Conservation (phyloP, 2,113 vertebrate genomes). For the Lipophrys pholis region DNA sequence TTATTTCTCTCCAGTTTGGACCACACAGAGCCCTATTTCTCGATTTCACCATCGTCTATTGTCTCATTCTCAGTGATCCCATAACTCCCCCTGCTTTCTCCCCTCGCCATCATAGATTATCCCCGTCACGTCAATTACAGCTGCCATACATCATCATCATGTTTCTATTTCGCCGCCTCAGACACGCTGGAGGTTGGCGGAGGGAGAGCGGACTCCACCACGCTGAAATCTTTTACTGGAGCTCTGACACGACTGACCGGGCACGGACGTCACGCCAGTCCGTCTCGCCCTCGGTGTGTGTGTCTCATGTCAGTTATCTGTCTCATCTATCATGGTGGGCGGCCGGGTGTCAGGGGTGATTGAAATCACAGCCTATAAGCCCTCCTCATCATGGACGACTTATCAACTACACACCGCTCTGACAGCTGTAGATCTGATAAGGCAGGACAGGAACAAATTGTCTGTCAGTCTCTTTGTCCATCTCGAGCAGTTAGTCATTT, state of each 20-base stretch:
- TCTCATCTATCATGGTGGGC: constrained; percentile 45
- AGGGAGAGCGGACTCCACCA: constrained; percentile 22
- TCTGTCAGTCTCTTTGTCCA: constrained; percentile 48
- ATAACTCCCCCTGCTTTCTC: background rate
- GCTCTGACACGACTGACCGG: constrained; percentile 42
- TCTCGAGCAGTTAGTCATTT: constrained; percentile 4
- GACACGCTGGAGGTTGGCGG: no score
- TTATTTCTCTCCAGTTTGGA: no score
- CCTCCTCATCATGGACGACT: constrained; percentile 49
- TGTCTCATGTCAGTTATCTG: constrained; percentile 61
- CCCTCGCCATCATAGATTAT: constrained; percentile 7
- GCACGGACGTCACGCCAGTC: background rate
- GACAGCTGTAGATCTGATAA: constrained; percentile 54
- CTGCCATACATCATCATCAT: constrained; percentile 51
- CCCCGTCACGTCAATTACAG: constrained; percentile 43
- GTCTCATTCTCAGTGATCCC: no score
- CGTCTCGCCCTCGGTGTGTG: constrained; percentile 5
- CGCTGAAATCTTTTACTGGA: background rate
- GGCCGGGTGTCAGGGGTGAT: constrained; percentile 60
- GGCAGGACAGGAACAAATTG: constrained; percentile 58
- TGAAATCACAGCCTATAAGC: constrained; percentile 50
- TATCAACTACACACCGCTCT: constrained; percentile 32
- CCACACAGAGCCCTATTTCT: no score
- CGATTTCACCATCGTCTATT: no score
- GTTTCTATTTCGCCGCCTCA: constrained; percentile 14